Evolutionary conservation across 1,140 invertebrate genomes (phyloP).

Genomic region (Brachionus koreanus): DNA sequence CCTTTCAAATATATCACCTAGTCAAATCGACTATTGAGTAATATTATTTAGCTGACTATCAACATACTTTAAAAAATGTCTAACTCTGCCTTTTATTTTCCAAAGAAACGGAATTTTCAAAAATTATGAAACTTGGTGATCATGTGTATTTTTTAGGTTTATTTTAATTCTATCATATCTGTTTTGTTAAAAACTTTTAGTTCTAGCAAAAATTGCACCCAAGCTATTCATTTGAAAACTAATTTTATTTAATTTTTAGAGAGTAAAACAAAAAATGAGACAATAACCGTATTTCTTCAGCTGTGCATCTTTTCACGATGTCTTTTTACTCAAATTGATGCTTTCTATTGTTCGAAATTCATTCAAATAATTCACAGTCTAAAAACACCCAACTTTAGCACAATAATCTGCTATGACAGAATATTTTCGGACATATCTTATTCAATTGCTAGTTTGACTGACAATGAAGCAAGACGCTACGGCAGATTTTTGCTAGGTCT

Average conservation of each 20-base stretch:
- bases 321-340: constrained; percentile 88
- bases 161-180: too few relatives aligned
- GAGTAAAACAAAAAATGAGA: constrained; percentile 88
- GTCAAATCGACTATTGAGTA: too few relatives aligned
- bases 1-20: too few relatives aligned
- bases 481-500: constrained; percentile 87
- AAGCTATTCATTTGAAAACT: too few relatives aligned
- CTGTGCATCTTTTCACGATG: constrained; percentile 91
- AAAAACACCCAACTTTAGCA: constrained; percentile 94
- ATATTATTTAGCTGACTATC: too few relatives aligned
- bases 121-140: too few relatives aligned
- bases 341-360: constrained; percentile 94
- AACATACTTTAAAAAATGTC: too few relatives aligned
- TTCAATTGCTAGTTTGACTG: constrained; percentile 90
- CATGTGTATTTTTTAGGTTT: too few relatives aligned
- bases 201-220: too few relatives aligned
- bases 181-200: too few relatives aligned
- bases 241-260: constrained; percentile 61
- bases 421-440: constrained; percentile 97
- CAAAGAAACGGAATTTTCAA: too few relatives aligned
- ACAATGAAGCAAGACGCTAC: constrained; percentile 94
- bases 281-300: constrained; percentile 85
- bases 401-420: constrained; percentile 90
- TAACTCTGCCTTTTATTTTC: too few relatives aligned
- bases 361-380: constrained; percentile 88